Percentiles rank a stretch among this genome's conserved stretches.
Evolutionary conservation across 2,113 vertebrate genomes (phyloP).

Genomic region (Tragelaphus buxtoni): DNA sequence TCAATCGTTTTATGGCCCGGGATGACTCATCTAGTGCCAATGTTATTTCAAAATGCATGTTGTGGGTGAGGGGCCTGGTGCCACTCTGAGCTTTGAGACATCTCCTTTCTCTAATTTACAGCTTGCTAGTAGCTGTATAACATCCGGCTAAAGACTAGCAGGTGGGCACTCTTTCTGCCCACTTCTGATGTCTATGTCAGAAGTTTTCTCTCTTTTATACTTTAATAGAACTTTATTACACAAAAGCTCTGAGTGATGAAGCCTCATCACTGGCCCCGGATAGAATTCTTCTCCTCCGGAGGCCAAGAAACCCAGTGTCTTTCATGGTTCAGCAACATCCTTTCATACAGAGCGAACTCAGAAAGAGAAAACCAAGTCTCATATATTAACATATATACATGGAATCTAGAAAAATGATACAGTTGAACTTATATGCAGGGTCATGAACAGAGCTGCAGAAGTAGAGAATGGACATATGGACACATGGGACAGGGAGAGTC

Average conservation of each 20-base stretch:
- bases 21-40: not conserved
- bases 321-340: not conserved
- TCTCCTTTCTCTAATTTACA: not conserved
- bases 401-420: not conserved
- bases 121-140: not conserved
- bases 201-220: not conserved
- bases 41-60: not conserved
- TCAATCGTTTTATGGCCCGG: not conserved
- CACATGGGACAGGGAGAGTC: not conserved
- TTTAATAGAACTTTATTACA: not conserved
- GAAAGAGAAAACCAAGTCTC: not conserved
- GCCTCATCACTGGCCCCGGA: not conserved
- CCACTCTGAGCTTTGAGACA: not conserved
- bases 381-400: not conserved
- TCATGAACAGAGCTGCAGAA: not conserved
- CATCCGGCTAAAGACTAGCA: not conserved
- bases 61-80: not conserved
- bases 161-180: not conserved
- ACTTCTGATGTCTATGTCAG: not conserved
- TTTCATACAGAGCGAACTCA: not conserved
- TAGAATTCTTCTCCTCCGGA: not conserved
- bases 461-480: not conserved
- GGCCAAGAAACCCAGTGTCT: not conserved
- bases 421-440: not conserved
- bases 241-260: not conserved